Base-by-base conservation (phyloP, 2,888 invertebrate species). In the Oscheius sp. region DNA sequence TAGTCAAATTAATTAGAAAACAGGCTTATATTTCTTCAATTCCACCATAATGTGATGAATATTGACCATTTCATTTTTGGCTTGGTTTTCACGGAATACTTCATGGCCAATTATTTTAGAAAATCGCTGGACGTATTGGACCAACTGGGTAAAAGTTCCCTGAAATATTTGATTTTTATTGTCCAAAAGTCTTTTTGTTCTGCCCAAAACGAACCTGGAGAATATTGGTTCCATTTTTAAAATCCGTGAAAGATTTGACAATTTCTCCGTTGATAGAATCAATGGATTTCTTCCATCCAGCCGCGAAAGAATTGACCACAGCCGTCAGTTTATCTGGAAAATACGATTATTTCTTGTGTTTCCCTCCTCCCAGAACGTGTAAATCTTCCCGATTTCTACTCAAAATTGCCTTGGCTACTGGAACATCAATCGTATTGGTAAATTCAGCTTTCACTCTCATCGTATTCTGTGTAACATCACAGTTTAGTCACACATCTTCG, bases 21-120 rank as follows among this genome's bases (percentile, higher is more conserved):
- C 94, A 7, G 95, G 95, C 91, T 98, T 99, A 90, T 97, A 97
- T 91, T 98, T 98, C 90, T 99, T 99, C 79, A 99, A 94, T 91
- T 99, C 98, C 1, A 97, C 95, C 95, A 98, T 98, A 75, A 99
- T 94, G 75, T 96, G 95, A 91, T 99, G 99, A 87, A 97, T 95
- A 89, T 98, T 98, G 2, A 97, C 95, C 69, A 99, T 92, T 89
- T 97, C 95, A 7, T 94, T 93, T 79, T 90, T 88, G 68, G 90
- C 89, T 63, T 90, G 89, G 78, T 90, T 84, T 72, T 89, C 88
- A 70, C 90, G 89, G 53, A 77, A 77, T 23, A 90, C 90, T 72
- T 89, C 89, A 21, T 95, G 94, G 9, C 94, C 93, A 25, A 99
- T 90, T 25, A 98, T 91, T 89, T 98, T 97, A 85, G 95, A 95